phyloP scores from a whole-genome alignment of 2,113 vertebrate species.

The Guaruba guarouba region DNA sequence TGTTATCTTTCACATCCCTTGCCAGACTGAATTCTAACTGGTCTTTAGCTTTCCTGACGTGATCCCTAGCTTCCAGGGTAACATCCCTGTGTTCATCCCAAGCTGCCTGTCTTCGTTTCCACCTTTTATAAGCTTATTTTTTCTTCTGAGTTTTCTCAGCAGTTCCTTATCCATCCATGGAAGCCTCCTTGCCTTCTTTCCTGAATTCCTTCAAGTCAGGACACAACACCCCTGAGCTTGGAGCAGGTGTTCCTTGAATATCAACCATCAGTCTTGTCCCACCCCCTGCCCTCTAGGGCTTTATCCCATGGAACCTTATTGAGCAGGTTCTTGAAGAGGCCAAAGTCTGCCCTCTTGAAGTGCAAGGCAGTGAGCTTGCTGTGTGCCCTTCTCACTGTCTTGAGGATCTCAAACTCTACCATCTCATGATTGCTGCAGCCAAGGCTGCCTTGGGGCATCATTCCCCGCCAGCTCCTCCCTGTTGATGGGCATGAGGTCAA shows the following conservation, averaged over 20 bases:
- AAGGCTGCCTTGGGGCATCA: neutral
- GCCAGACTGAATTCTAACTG: neutral
- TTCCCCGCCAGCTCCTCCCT: neutral
- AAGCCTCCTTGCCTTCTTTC: neutral
- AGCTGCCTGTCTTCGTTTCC: neutral
- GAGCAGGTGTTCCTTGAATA: neutral
- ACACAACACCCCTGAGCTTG: neutral
- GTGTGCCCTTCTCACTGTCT: neutral
- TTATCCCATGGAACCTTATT: neutral
- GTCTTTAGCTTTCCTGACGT: neutral
- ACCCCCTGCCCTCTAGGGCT: neutral
- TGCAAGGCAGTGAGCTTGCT: neutral
- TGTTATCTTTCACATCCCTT: neutral
- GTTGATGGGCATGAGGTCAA: neutral
- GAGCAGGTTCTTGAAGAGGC: neutral
- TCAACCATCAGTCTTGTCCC: too few species aligned
- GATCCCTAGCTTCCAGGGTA: neutral
- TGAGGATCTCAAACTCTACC: neutral
- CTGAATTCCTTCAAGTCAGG: neutral
- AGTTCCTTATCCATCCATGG: neutral
- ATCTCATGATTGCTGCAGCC: neutral
- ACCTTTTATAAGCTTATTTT: neutral
- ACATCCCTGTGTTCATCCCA: neutral
- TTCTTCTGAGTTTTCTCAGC: neutral
- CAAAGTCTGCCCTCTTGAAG: neutral